Percentiles rank a stretch among this genome's conserved stretches.
These are phyloP conservation scores for Tetranychus urticae DNA, from an alignment of 1,140 invertebrate genomes.

Conservation along the genomic window DNA sequence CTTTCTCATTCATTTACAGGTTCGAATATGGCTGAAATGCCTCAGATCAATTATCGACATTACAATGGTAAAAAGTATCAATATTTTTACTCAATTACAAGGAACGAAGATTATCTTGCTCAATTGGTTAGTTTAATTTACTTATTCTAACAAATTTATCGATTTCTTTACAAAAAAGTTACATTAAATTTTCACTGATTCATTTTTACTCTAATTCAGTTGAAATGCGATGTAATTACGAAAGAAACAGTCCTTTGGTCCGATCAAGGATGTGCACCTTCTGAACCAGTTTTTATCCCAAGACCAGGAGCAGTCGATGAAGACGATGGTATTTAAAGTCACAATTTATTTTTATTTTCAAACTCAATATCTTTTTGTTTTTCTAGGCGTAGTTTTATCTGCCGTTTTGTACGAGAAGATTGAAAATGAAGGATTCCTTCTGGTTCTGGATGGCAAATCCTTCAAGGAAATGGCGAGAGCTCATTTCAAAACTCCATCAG, in stretches of 20 bases:
- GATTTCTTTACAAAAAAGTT: not conserved
- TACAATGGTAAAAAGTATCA: constrained; percentile 30
- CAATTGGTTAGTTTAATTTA: not conserved
- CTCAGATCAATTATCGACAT: constrained; percentile 44
- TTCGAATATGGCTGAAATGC: constrained; percentile 32
- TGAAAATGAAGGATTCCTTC: not conserved
- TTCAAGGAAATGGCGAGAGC: not conserved
- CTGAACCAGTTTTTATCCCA: constrained; percentile 23
- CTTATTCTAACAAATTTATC: not conserved
- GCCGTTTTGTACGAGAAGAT: not conserved
- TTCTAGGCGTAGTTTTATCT: constrained; percentile 6
- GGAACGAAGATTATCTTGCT: constrained; percentile 12
- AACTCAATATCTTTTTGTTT: not conserved
- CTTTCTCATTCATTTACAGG: no score
- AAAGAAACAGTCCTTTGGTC: constrained; percentile 42
- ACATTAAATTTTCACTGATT: not conserved
- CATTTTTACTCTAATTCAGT: constrained; percentile 3
- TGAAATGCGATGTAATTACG: constrained; percentile 15
- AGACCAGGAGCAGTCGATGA: constrained; percentile 15
- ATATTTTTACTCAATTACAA: constrained; percentile 30
- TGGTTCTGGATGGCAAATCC: constrained; percentile 1
- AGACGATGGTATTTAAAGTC: constrained; percentile 16
- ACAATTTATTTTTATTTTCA: not conserved
- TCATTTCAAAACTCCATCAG: constrained; percentile 4
- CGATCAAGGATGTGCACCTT: constrained; percentile 46